These are phyloP conservation scores for Aricia agestis DNA, from an alignment of 1,140 invertebrate genomes.

Conservation along the genomic window DNA sequence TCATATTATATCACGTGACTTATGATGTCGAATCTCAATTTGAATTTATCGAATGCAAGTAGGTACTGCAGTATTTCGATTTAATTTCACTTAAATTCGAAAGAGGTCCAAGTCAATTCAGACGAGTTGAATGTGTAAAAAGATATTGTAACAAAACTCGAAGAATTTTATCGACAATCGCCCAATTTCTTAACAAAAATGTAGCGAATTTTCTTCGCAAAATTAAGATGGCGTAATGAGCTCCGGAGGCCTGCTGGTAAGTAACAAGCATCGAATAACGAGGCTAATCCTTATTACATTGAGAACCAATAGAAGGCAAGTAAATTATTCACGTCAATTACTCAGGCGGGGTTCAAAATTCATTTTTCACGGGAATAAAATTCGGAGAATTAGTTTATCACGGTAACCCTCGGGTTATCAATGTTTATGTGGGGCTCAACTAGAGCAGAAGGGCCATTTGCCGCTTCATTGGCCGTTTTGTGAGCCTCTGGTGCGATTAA, in stretches of 20 bases:
- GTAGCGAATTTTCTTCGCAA: background rate
- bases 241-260: background rate
- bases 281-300: background rate
- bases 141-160: too few species aligned
- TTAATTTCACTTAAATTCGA: too few species aligned
- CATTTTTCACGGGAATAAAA: constrained; percentile 60
- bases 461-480: constrained; percentile 60
- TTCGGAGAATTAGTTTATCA: constrained; percentile 52
- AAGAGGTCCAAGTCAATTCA: too few species aligned
- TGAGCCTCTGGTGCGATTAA: constrained; percentile 53
- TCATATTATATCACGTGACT: too few species aligned
- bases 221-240: background rate
- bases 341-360: constrained; percentile 52
- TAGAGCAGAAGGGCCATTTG: constrained; percentile 64
- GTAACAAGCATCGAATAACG: constrained; percentile 3
- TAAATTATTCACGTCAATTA: constrained; percentile 59
- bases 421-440: constrained; percentile 46
- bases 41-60: too few species aligned
- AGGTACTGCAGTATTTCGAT: too few species aligned
- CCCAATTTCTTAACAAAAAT: background rate
- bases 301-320: constrained; percentile 37
- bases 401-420: constrained; percentile 37
- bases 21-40: too few species aligned
- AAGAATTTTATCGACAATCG: background rate
- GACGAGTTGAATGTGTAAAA: too few species aligned